Base-by-base conservation (phyloP, 2,113 vertebrate genomes). In the Grammomys dolichurus region DNA sequence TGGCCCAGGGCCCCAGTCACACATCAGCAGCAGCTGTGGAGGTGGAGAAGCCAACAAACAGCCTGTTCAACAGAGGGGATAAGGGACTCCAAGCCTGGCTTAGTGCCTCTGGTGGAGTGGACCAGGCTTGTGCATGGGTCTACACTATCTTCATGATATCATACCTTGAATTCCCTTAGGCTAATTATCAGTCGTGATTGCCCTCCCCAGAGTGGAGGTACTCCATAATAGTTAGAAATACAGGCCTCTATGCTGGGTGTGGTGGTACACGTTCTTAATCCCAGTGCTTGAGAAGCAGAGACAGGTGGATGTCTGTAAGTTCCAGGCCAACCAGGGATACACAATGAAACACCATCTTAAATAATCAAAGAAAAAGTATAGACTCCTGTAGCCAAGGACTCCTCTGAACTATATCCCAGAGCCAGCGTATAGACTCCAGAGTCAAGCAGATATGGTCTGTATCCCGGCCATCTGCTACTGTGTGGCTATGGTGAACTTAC, bases 401-500 rank as follows among this genome's bases (percentile, higher is more conserved):
- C 80, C 36, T 8, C 78, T 63, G 78, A 82, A 31, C 58, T 65
- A 0, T 85, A 31, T 46, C 58, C 58, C 82, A 63, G n/a, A 46
- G 16, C 7, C 26, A 46, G 48, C 85, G 0, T 51, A 12, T 46
- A n/a, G 46, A 46, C 54, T 58, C 86, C 76, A 4, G 56, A 58
- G 69, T 40, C 43, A 31, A 36, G 43, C 40, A 87, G 10, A 31
- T 46, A 31, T 40, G 13, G 26, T 51, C 94, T 26, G 31, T 1
- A 67, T 9, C 56, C 17, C 67, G 26, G 28, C 56, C 48, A 58
- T 43, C 60, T 19, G 1, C 51, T 96, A 43, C 60, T 60, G 2
- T 87, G 36, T 69, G 78, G 78, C 51, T 92, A 88, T 65, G 94
- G 46, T 31, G 72, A 54, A 86, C 33, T 91, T 81, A 60, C 10